Evolutionary conservation across 2,113 vertebrate species (phyloP).

Genomic region (Tauraco erythrolophus): DNA sequence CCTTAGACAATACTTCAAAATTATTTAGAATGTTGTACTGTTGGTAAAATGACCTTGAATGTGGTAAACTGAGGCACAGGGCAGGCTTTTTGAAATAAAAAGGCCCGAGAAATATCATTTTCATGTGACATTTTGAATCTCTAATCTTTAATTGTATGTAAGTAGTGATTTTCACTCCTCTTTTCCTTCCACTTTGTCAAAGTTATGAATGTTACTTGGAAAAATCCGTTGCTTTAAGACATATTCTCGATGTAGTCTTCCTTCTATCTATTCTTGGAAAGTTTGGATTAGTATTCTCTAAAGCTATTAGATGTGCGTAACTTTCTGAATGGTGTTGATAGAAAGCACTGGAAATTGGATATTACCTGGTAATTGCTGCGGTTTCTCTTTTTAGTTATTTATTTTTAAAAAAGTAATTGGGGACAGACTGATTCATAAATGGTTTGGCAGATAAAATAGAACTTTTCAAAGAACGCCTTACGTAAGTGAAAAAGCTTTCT

Average conservation of each 20-base stretch:
- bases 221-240: not conserved
- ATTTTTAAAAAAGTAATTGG: not conserved
- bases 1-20: constrained; percentile 29
- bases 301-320: not conserved
- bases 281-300: not conserved
- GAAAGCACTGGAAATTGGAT: not conserved
- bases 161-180: not conserved
- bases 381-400: not conserved
- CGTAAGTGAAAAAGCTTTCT: not conserved
- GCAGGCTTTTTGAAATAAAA: not conserved
- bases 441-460: not conserved
- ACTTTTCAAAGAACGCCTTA: not conserved
- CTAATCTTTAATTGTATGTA: not conserved
- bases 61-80: not conserved
- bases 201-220: not conserved
- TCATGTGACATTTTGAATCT: not conserved
- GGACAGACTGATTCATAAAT: not conserved
- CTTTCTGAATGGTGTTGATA: not conserved
- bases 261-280: not conserved
- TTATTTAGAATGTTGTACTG: not conserved
- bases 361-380: not conserved
- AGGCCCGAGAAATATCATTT: not conserved
- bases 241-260: not conserved
- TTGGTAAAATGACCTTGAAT: constrained; percentile 75
- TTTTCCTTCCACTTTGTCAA: not conserved